phyloP scores from a whole-genome alignment of 2,888 invertebrate genomes.

The Cheilosia pagana region DNA sequence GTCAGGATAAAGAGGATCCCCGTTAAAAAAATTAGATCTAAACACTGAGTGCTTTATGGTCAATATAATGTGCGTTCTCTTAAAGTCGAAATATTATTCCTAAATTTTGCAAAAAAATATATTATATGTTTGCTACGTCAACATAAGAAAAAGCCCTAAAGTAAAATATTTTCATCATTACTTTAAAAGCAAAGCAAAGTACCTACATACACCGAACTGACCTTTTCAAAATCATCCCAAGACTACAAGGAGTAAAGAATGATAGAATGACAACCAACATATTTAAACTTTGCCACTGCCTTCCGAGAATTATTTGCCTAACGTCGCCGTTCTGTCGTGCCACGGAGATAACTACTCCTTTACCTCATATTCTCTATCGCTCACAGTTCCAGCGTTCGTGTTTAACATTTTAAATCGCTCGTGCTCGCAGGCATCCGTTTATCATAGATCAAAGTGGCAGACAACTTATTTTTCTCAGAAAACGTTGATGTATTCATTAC shows the following conservation, averaged over 20 bases:
- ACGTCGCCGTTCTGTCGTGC: constrained; percentile 39
- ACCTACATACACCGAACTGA: constrained; percentile 12
- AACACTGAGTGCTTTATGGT: too few species aligned
- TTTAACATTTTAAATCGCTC: constrained; percentile 72
- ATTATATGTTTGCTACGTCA: too few species aligned
- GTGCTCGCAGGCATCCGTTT: constrained; percentile 69
- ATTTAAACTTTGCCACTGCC: constrained; percentile 57
- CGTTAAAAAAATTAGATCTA: too few species aligned
- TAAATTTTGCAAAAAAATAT: too few species aligned
- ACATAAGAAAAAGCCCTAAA: background rate
- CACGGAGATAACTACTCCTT: constrained; percentile 49
- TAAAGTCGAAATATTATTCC: too few species aligned
- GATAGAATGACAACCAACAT: constrained; percentile 63
- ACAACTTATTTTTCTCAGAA: constrained; percentile 69
- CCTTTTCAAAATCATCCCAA: constrained; percentile 20
- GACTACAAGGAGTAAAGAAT: constrained; percentile 40
- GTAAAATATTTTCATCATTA: constrained; percentile 13
- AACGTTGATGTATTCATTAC: constrained; percentile 67
- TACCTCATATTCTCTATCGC: constrained; percentile 48
- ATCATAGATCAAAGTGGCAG: constrained; percentile 71
- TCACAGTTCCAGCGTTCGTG: constrained; percentile 57
- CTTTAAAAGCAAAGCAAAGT: background rate
- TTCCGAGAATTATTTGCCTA: constrained; percentile 47
- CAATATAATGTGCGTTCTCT: too few species aligned
- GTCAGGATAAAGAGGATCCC: too few species aligned